Evolutionary conservation across 2,888 invertebrate species (phyloP).

Genomic region (Brenthis hecate): DNA sequence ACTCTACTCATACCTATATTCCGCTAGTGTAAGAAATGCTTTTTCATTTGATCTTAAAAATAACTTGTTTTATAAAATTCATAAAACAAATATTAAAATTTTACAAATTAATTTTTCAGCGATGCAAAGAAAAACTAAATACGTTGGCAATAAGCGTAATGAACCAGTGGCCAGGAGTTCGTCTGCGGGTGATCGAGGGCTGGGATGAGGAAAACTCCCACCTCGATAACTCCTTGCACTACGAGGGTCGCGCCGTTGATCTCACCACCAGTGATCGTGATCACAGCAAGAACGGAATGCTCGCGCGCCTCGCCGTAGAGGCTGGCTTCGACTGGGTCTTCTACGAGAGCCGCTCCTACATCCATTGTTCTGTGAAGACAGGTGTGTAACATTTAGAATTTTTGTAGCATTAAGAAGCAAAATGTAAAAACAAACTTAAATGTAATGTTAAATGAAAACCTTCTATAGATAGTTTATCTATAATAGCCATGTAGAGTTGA

Average conservation of each 20-base stretch:
- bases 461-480: too few species aligned
- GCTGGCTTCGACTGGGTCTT: conserved; percentile 99
- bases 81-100: neutral
- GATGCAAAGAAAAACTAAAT: conserved; percentile 97
- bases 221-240: conserved; percentile 93
- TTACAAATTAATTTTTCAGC: conserved; percentile 84
- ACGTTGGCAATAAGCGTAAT: conserved; percentile 97
- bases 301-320: conserved; percentile 96
- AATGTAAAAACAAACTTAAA: neutral
- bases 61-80: neutral
- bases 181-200: conserved; percentile 95
- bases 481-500: neutral
- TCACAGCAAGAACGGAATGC: conserved; percentile 96
- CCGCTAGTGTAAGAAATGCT: too few species aligned
- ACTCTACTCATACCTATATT: too few species aligned
- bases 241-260: conserved; percentile 98
- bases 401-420: neutral
- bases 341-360: conserved; percentile 96
- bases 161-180: conserved; percentile 99
- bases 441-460: too few species aligned
- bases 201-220: conserved; percentile 95
- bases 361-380: conserved; percentile 98
- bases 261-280: conserved; percentile 97
- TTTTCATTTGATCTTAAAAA: neutral
- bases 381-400: conserved; percentile 82